Evolutionary conservation across 2,888 invertebrate species (phyloP), one percentile per base, ranked within the genome.

Genomic region (Meteorus cinctellus): DNA sequence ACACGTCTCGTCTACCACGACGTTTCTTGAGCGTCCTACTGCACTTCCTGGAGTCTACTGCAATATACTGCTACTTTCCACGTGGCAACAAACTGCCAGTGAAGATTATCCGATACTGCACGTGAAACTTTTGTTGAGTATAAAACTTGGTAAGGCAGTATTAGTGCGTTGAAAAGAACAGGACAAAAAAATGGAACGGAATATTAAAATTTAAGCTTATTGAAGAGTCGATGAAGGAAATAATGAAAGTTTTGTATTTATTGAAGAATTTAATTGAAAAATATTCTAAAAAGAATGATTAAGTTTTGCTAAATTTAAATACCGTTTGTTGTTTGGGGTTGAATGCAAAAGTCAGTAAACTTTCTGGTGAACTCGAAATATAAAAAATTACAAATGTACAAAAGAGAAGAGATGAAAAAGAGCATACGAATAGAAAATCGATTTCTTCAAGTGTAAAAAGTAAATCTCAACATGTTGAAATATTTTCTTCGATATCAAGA

Each of bases 401-500:
- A 4, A 48, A n/a, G 16, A 4, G n/a, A 65, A 65, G 4, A 36
- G n/a, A 24, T 1, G 24, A 24, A 24, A 24, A 24, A 19, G 34
- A 31, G 8, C 27, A 31, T 29, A 60, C 5, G n/a, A 29, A 12
- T 6, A 14, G 4, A 62, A 62, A 62, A 62, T 29, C 62, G 29
- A 31, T 62, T 62, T 62, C 27, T 27, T 29, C 12, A 31, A 62
- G 62, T 31, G 31, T 4, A 62, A 14, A 31, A 62, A 62, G 31
- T 62, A 27, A 31, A 62, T 62, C 29, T 62, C 29, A 62, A 48
- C 27, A 45, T 41, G n/a, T 68, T 68, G 67, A 24, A 68, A 48
- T 29, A 45, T 68, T 45, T 48, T n/a, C 48, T 24, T 68, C 29
- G 16, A 48, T 31, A 41, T 27, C 27, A 14, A 48, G 16, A 41